Base-by-base conservation (phyloP, 2,797 vertebrate species). In the Sandelia bainsii region DNA sequence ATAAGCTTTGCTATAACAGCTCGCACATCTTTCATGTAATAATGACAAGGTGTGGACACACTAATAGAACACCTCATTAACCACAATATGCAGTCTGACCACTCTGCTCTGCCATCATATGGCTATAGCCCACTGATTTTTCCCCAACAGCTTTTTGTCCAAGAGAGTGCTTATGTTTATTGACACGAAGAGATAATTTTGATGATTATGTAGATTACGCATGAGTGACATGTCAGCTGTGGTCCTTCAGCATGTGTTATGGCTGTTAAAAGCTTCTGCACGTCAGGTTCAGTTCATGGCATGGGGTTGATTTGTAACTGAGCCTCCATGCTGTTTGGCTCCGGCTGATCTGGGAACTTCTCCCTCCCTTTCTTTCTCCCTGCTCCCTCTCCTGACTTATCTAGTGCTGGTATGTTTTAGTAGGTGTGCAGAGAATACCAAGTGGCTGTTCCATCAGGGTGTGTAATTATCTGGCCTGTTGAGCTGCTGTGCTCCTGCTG, bases 401-500 rank as follows among this genome's bases (percentile, higher is more conserved):
- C 87, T 81, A 62, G 65, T 80, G 87, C 79, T 80, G 80, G 82
- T 91, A 87, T 93, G 90, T 91, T 92, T 91, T 89, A 77, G 73
- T 60, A 68, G 76, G 19, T 91, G 92, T 93, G 93, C 84, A 80
- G 85, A 87, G 93, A 94, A 94, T 94, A 93, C 85, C 86, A 93
- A 95, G 89, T 87, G 83, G 80, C 77, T 75, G 70, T 73, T 80
- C 85, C 82, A 81, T 91, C 87, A 85, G 86, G 58, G 79, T 83
- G 85, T 85, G 84, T 92, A 93, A 94, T 94, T 93, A 93, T 91
- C 71, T 87, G 84, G 77, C 86, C 85, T 84, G 79, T 88, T 88
- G 90, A 82, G 80, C 72, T 75, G 52, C 80, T 80, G 46, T 75
- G 68, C 78, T 73, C 57, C 79, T 11, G 66, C 84, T 83, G 86